A percentile compares a stretch with the other conserved stretches of the same genome.
These are phyloP conservation scores for Eristalinus sepulchralis DNA, from an alignment of 2,888 invertebrate species.

Conservation along the genomic window DNA sequence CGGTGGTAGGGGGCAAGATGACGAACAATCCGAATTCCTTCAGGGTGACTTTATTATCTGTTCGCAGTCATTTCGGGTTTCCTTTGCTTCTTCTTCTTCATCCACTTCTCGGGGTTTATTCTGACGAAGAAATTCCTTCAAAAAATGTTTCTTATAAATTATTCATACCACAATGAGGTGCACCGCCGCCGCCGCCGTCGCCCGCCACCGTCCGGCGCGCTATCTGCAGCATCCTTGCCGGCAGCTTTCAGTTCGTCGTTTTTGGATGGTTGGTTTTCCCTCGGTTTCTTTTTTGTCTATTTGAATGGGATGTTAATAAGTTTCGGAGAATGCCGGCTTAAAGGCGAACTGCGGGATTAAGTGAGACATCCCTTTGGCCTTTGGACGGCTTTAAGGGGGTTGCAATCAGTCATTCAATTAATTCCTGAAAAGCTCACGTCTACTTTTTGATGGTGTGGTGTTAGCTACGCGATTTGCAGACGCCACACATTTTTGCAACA, in stretches of 20 bases:
- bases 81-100: not conserved
- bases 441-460: conserved; percentile 39
- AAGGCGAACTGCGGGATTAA: conserved; percentile 62
- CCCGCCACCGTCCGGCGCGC: not conserved
- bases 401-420: conserved; percentile 67
- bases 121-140: conserved; percentile 55
- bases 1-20: conserved; percentile 32
- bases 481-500: too few species aligned
- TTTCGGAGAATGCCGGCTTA: conserved; percentile 55
- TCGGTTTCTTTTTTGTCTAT: conserved; percentile 33
- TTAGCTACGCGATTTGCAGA: not conserved
- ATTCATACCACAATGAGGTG: conserved; percentile 69
- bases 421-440: conserved; percentile 56
- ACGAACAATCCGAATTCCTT: conserved; percentile 70
- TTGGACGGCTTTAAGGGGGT: conserved; percentile 49
- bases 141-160: conserved; percentile 66
- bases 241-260: conserved; percentile 5
- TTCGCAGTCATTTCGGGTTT: conserved; percentile 62
- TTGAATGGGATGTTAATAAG: conserved; percentile 70
- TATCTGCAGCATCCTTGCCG: conserved; percentile 5
- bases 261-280: not conserved
- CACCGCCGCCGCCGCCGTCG: conserved; percentile 6
- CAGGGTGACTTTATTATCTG: conserved; percentile 71
- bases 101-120: conserved; percentile 23
- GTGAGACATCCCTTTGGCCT: conserved; percentile 55